Base-by-base conservation (phyloP, 2,888 invertebrate species). In the Iphiclides podalirius region DNA sequence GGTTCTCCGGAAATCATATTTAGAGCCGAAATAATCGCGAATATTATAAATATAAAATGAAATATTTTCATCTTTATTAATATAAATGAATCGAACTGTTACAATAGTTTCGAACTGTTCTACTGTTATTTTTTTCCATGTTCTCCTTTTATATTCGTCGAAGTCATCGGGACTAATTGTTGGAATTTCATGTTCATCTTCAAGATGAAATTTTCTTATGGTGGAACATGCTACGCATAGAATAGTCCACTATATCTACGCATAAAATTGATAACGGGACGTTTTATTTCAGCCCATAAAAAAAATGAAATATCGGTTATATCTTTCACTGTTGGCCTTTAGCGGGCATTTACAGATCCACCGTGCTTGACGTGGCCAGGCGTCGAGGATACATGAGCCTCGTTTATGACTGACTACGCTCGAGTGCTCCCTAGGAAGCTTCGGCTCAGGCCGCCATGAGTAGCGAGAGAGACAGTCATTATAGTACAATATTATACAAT, bases 21-120 rank as follows among this genome's bases (percentile, higher is more conserved):
- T 6, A 28, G n/a, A 9, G 8, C n/a, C 28, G n/a, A 28, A 28
- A 28, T 28, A 9, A 28, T 6, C 2, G 60, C 54, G 39, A 66
- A 56, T 4, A 66, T 26, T 39, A 66, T 54, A 20, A 63, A 58
- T 2, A 67, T 57, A 13, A 63, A 6, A 28, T 9, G 7, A 3
- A 28, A 28, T 2, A 28, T 28, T 20, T 20, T 20, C 20, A 20
- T 20, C n/a, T 28, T 28, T 9, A 28, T 28, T 6, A 28, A 9
- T 2, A 4, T 9, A 28, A 28, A 6, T 9, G n/a, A 28, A 28
- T 9, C 2, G 8, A 28, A 8, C 6, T 8, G 28, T 9, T 28
- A 9, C 2, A 2, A 6, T 28, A 28, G n/a, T 28, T 28, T 9
- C 28, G n/a, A n/a, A n/a, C n/a, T n/a, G 2, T 28, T 28, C 28